These are phyloP conservation scores for Acleris literana DNA, from an alignment of 2,888 invertebrate species.

Conservation along the genomic window DNA sequence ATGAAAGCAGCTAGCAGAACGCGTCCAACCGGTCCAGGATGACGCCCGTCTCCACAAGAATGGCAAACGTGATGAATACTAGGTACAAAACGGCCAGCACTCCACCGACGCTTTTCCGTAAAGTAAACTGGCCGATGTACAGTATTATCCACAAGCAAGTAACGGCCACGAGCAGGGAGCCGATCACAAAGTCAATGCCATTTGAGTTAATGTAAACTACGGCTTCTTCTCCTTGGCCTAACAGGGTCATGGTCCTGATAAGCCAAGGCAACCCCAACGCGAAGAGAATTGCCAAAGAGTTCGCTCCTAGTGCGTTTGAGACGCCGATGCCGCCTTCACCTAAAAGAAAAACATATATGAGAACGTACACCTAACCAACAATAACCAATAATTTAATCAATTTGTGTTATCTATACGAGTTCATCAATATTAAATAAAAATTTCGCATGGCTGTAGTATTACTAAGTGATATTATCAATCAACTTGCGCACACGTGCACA, in stretches of 20 bases:
- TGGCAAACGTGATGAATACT: slow-evolving; percentile 89
- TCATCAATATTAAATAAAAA: too few species aligned
- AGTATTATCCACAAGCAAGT: slow-evolving; percentile 87
- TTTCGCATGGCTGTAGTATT: too few species aligned
- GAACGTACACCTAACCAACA: too few species aligned
- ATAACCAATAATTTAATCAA: too few species aligned
- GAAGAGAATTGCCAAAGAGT: slow-evolving; percentile 92
- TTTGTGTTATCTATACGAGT: too few species aligned
- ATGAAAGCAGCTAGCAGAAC: slow-evolving; percentile 22
- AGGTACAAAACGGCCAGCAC: slow-evolving; percentile 86
- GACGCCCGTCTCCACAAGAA: slow-evolving; percentile 90
- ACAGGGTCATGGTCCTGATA: slow-evolving; percentile 86
- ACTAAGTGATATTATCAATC: too few species aligned
- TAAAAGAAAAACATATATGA: slow-evolving; percentile 61
- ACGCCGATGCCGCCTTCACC: slow-evolving; percentile 94
- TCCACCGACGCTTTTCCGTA: slow-evolving; percentile 87
- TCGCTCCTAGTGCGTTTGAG: slow-evolving; percentile 93
- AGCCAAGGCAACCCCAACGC: slow-evolving; percentile 94
- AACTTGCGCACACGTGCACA: too few species aligned
- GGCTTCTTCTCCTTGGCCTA: slow-evolving; percentile 70
- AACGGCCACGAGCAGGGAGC: slow-evolving; percentile 90
- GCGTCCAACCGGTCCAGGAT: slow-evolving; percentile 74
- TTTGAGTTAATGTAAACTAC: slow-evolving; percentile 88
- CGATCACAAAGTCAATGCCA: slow-evolving; percentile 92
- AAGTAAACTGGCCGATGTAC: slow-evolving; percentile 86